Conservation (phyloP, 2,113 vertebrate genomes). For the Crotalus helleri region DNA sequence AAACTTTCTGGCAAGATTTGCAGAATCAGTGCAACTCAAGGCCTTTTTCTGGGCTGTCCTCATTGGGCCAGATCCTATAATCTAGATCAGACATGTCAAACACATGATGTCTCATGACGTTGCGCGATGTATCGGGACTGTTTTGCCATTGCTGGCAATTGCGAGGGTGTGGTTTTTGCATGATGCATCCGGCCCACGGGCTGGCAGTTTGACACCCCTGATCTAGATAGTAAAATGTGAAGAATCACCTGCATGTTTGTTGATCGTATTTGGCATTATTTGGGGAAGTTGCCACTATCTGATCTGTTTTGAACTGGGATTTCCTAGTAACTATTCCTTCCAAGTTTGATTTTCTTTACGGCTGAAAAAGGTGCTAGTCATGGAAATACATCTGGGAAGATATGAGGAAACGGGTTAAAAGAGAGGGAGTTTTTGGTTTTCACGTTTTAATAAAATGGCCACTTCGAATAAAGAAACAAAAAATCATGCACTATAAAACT, state of each 20-base stretch:
- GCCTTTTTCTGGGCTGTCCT: background rate
- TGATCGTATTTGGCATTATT: background rate
- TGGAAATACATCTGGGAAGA: background rate
- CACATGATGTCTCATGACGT: fast-evolving
- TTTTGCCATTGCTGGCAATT: background rate
- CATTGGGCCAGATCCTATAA: background rate
- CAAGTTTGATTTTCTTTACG: background rate
- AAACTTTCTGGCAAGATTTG: background rate
- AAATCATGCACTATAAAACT: background rate
- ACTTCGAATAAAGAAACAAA: background rate
- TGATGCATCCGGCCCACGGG: background rate
- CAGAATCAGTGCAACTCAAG: background rate
- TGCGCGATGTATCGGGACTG: background rate
- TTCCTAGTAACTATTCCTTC: background rate
- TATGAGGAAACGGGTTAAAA: background rate
- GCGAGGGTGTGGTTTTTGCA: fast-evolving
- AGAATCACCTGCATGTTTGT: background rate
- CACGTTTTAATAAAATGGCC: background rate
- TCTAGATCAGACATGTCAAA: background rate
- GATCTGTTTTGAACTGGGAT: background rate
- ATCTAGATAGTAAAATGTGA: background rate
- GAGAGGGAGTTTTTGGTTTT: background rate
- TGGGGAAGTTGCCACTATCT: background rate
- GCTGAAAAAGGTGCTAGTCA: background rate
- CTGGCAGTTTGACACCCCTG: no score